Conservation (phyloP, 1,140 invertebrate genomes). For the Centruroides sculpturatus region DNA sequence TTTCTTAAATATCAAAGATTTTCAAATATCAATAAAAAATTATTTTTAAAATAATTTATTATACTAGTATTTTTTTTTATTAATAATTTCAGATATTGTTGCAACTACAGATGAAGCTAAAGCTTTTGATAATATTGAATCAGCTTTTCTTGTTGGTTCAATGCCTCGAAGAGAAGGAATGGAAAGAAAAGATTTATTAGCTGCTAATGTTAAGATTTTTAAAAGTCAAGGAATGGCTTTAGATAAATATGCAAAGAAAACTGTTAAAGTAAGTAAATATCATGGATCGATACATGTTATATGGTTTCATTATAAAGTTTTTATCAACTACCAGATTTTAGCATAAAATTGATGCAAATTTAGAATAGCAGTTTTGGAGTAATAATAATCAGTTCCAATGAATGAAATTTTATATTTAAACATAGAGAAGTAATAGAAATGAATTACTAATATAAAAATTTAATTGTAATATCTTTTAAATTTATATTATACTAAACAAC, state of each 20-base stretch:
- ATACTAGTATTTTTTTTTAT: background rate
- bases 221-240: slow-evolving; percentile 85
- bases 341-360: no score
- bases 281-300: background rate
- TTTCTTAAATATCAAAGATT: no score
- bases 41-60: no score
- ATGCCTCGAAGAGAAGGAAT: slow-evolving; percentile 98
- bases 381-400: background rate
- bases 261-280: slow-evolving; percentile 59
- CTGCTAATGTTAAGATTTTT: slow-evolving; percentile 98
- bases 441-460: background rate
- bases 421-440: no score
- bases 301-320: background rate
- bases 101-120: slow-evolving; percentile 71
- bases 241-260: slow-evolving; percentile 82
- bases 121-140: slow-evolving; percentile 91
- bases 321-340: no score
- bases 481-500: no score
- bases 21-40: no score
- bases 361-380: no score
- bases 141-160: slow-evolving; percentile 94
- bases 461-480: no score
- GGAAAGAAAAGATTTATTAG: slow-evolving; percentile 92
- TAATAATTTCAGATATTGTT: slow-evolving; percentile 46
- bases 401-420: background rate